A percentile compares a stretch with the other conserved stretches of the same genome.
phyloP scores from a whole-genome alignment of 2,888 invertebrate genomes.

The Hedychridium roseum region DNA sequence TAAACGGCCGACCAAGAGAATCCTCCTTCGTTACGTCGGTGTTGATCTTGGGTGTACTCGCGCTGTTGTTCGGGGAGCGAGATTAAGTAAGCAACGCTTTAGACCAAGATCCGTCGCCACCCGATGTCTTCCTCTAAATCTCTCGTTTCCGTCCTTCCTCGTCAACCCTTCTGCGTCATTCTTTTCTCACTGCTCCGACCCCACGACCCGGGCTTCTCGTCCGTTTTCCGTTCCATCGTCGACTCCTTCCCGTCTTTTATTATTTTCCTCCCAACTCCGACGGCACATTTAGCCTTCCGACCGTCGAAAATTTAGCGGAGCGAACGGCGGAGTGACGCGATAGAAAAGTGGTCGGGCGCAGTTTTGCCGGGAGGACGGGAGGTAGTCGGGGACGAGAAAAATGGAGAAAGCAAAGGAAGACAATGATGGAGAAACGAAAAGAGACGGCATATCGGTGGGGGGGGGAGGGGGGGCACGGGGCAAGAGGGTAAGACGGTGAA shows the following conservation, averaged over 20 bases:
- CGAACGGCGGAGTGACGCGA: slow-evolving; percentile 16
- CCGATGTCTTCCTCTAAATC: slow-evolving; percentile 16
- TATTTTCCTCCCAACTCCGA: neutral
- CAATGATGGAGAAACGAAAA: slow-evolving; percentile 11
- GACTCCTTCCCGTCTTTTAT: neutral
- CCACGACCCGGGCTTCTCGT: slow-evolving; percentile 4
- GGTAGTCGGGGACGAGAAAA: slow-evolving; percentile 20
- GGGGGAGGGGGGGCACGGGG: slow-evolving; percentile 15
- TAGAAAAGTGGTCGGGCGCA: slow-evolving; percentile 9
- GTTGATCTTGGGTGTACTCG: slow-evolving; percentile 29
- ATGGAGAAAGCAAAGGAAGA: neutral
- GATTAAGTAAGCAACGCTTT: slow-evolving; percentile 7
- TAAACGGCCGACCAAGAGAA: slow-evolving; percentile 19
- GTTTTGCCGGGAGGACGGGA: neutral
- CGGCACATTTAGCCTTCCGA: neutral
- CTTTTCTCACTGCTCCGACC: neutral
- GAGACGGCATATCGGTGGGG: slow-evolving; percentile 1
- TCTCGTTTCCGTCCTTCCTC: neutral
- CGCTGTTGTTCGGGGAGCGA: no score
- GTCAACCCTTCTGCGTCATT: neutral
- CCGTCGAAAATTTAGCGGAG: slow-evolving; percentile 20
- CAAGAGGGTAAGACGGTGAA: slow-evolving; percentile 18
- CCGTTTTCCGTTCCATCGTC: neutral
- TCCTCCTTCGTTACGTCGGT: slow-evolving; percentile 30
- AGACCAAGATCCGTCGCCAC: slow-evolving; percentile 1